Conservation (phyloP, 2,113 vertebrate genomes). For the Oncorhynchus gorbuscha region DNA sequence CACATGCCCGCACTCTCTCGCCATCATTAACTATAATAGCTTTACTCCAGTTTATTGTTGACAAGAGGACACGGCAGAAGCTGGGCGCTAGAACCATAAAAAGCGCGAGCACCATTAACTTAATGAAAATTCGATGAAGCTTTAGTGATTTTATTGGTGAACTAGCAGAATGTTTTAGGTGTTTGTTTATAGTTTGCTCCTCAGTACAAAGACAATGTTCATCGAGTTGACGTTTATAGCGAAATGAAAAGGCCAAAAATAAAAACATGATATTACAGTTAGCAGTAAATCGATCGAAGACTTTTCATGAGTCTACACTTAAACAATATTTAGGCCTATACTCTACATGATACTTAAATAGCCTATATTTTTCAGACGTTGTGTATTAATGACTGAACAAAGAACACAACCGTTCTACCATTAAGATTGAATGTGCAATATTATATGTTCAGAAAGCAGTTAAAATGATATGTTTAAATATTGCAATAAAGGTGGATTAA, state of each 20-base stretch:
- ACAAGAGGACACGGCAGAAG: slow-evolving; percentile 54
- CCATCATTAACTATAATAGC: slow-evolving; percentile 72
- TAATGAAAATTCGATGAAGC: slow-evolving; percentile 81
- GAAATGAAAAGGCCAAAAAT: slow-evolving; percentile 67
- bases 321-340: background rate
- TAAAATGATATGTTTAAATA: no score
- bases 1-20: slow-evolving; percentile 58
- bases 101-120: slow-evolving; percentile 77
- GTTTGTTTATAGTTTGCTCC: slow-evolving; percentile 75
- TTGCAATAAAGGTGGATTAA: no score
- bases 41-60: slow-evolving; percentile 73
- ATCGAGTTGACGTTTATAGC: slow-evolving; percentile 67
- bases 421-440: no score
- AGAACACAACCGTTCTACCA: no score
- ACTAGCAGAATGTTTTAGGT: slow-evolving; percentile 72
- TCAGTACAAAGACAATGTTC: slow-evolving; percentile 65
- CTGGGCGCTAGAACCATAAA: slow-evolving; percentile 67
- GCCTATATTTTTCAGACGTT: no score
- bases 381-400: no score
- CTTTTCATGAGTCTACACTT: background rate
- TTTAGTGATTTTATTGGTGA: slow-evolving; percentile 77
- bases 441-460: no score
- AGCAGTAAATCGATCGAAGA: slow-evolving; percentile 37
- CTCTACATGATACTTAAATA: background rate
- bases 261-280: slow-evolving; percentile 57